These are phyloP conservation scores for Mimumesa dahlbomi DNA, from an alignment of 2,888 invertebrate species.

Conservation along the genomic window DNA sequence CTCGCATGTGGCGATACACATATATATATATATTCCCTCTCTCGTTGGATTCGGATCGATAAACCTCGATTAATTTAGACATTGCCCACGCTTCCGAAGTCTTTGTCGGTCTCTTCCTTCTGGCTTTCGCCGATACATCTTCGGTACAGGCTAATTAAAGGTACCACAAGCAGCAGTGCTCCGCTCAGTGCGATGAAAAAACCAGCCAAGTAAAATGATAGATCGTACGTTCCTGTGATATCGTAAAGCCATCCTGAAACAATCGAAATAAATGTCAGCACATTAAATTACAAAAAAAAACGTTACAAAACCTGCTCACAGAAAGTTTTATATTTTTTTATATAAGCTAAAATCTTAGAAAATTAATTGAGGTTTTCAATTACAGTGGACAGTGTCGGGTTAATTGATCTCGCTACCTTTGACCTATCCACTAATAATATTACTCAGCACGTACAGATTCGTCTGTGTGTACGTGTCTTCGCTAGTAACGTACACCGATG, in stretches of 20 bases:
- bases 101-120: conserved; percentile 57
- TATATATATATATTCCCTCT: too few relatives aligned
- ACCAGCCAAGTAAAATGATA: conserved; percentile 91
- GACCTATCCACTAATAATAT: conserved; percentile 33
- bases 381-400: conserved; percentile 19
- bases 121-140: conserved; percentile 59
- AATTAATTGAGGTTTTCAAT: conserved; percentile 19
- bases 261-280: background rate
- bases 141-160: conserved; percentile 74
- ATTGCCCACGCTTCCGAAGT: conserved; percentile 72
- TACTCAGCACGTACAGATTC: background rate
- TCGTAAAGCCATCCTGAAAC: conserved; percentile 90
- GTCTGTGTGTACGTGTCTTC: background rate
- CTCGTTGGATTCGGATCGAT: too few relatives aligned
- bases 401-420: conserved; percentile 55
- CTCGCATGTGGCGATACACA: too few relatives aligned
- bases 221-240: conserved; percentile 88
- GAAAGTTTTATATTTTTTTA: too few relatives aligned
- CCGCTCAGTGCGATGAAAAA: conserved; percentile 90
- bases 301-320: too few relatives aligned
- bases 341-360: too few relatives aligned
- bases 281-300: too few relatives aligned
- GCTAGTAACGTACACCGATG: background rate
- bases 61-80: conserved; percentile 63
- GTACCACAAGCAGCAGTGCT: conserved; percentile 82